Conservation (phyloP, 2,888 invertebrate species). For the Harpalus rubripes region DNA sequence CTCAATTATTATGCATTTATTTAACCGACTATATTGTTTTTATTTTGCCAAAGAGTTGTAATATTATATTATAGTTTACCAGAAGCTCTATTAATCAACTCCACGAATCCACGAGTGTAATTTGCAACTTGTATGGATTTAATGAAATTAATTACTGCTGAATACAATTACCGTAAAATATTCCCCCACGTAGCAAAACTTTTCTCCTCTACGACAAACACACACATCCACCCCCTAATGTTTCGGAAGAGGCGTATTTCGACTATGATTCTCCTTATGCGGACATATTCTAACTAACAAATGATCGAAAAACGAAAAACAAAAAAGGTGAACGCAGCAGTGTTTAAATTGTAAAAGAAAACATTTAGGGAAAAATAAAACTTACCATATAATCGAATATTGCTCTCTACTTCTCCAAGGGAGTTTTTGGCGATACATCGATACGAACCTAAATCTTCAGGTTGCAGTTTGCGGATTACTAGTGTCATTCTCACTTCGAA, state of each 20-base stretch:
- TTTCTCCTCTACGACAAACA: neutral
- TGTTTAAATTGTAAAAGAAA: neutral
- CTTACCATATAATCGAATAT: slow-evolving; percentile 92
- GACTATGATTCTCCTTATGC: neutral
- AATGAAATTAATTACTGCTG: slow-evolving; percentile 17
- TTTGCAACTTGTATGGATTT: neutral
- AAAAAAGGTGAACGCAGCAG: neutral
- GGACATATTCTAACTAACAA: neutral
- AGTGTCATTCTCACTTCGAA: slow-evolving; percentile 92
- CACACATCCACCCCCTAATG: neutral
- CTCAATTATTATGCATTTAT: too few relatives aligned
- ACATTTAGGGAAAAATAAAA: slow-evolving; percentile 60
- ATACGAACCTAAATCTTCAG: slow-evolving; percentile 89
- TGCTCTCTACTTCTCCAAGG: slow-evolving; percentile 92
- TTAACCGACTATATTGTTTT: too few relatives aligned
- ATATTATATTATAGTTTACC: too few relatives aligned
- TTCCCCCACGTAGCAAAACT: neutral
- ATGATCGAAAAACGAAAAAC: slow-evolving; percentile 29
- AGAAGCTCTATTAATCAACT: too few relatives aligned
- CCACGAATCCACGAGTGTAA: too few relatives aligned
- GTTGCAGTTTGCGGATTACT: slow-evolving; percentile 86
- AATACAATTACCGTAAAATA: slow-evolving; percentile 21
- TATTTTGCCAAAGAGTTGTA: too few relatives aligned
- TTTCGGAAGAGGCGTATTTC: slow-evolving; percentile 12
- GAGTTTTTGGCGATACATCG: slow-evolving; percentile 93